Evolutionary conservation across 35 echinoderm and acorn worm species (phyloP).

Genomic region (Ophioderma brevispina): DNA sequence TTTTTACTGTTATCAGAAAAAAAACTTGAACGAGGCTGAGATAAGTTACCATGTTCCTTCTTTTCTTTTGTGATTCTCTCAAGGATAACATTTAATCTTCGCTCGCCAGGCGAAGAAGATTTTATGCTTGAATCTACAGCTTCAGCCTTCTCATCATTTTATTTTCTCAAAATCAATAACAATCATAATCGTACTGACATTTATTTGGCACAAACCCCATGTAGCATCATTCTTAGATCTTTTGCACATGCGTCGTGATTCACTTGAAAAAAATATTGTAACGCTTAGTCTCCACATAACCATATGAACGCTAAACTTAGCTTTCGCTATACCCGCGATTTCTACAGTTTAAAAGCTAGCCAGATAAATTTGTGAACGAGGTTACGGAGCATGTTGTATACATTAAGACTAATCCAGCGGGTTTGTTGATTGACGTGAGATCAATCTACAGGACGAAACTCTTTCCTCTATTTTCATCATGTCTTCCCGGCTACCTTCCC

Average conservation of each 20-base stretch:
- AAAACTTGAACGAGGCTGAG: too few species aligned
- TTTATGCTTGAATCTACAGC: background rate
- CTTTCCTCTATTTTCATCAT: slow-evolving; percentile 5
- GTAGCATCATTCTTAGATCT: too few species aligned
- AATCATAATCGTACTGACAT: background rate
- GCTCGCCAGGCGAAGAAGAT: background rate
- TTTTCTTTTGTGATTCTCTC: too few species aligned
- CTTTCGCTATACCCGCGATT: too few species aligned
- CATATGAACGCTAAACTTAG: too few species aligned
- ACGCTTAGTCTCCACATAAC: too few species aligned
- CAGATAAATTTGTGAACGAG: background rate
- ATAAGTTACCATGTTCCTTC: too few species aligned
- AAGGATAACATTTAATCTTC: too few species aligned
- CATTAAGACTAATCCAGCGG: background rate
- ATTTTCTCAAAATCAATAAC: background rate
- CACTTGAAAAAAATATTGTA: too few species aligned
- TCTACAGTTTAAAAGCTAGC: too few species aligned
- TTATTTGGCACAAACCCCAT: background rate
- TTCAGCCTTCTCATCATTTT: background rate
- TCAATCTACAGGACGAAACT: background rate
- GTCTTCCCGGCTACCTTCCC: background rate
- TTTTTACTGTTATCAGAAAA: too few species aligned
- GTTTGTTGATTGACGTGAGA: background rate
- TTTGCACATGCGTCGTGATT: too few species aligned
- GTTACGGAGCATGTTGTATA: background rate